Evolutionary conservation across 1,140 invertebrate species (phyloP).

Genomic region (Chionoecetes opilio): DNA sequence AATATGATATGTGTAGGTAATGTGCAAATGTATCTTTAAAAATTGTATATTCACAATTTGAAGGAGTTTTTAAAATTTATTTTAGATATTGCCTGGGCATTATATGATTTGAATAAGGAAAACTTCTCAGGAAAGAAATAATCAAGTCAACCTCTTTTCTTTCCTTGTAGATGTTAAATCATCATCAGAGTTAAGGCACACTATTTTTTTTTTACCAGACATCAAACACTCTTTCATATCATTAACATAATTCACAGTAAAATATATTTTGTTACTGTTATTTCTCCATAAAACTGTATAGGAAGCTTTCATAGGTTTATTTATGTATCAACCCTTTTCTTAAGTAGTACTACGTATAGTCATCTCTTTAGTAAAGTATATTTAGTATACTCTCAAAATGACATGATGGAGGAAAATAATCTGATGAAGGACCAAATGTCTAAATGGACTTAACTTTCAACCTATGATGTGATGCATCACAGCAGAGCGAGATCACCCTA

Average conservation of each 20-base stretch:
- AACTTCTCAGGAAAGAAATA: background rate
- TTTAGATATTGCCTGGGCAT: background rate
- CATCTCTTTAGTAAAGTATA: background rate
- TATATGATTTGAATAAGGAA: background rate
- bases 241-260: background rate
- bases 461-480: background rate
- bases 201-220: background rate
- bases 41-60: background rate
- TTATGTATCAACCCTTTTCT: background rate
- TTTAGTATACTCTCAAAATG: background rate
- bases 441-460: background rate
- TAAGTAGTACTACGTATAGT: background rate
- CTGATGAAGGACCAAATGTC: background rate
- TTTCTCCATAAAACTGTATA: background rate
- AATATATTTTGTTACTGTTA: slow-evolving; percentile 24
- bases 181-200: background rate
- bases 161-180: background rate
- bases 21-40: background rate
- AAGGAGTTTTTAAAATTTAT: no score
- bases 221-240: background rate
- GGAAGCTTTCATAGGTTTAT: background rate
- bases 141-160: background rate
- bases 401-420: slow-evolving; percentile 5
- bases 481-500: background rate
- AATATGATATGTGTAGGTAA: background rate